These are phyloP conservation scores for Coenonympha arcania DNA, from an alignment of 2,888 invertebrate genomes.

Conservation along the genomic window DNA sequence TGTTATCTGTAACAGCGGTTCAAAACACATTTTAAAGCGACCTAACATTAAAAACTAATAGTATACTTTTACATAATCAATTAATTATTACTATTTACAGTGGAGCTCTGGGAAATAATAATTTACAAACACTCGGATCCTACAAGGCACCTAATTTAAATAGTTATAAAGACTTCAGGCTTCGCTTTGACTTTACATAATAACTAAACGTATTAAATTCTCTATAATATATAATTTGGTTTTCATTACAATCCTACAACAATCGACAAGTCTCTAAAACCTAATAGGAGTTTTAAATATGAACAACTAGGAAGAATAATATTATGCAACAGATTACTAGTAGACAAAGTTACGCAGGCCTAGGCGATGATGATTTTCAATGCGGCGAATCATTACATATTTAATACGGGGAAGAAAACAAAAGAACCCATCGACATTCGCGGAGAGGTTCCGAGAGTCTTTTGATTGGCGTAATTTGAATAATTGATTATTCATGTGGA, in stretches of 20 bases:
- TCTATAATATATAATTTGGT: conserved; percentile 75
- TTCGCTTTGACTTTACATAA: conserved; percentile 71
- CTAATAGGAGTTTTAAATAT: conserved; percentile 73
- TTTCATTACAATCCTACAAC: conserved; percentile 71
- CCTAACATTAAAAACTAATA: conserved; percentile 61
- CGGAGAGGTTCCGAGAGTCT: conserved; percentile 50
- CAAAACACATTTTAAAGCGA: conserved; percentile 63
- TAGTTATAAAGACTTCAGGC: conserved; percentile 70
- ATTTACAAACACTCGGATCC: conserved; percentile 68
- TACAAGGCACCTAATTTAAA: conserved; percentile 72
- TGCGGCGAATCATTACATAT: conserved; percentile 32
- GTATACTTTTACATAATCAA: conserved; percentile 67
- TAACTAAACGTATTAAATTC: conserved; percentile 70
- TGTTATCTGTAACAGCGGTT: conserved; percentile 43
- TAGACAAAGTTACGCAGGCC: conserved; percentile 39
- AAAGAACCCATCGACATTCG: conserved; percentile 43
- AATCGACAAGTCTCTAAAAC: conserved; percentile 67
- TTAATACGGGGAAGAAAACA: conserved; percentile 30
- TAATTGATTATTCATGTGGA: conserved; percentile 73
- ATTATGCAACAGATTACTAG: conserved; percentile 72
- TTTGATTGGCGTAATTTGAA: conserved; percentile 67
- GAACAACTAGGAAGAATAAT: conserved; percentile 71
- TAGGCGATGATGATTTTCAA: conserved; percentile 54
- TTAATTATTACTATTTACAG: conserved; percentile 65
- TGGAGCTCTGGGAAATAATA: conserved; percentile 67